Evolutionary conservation across 2,113 vertebrate genomes (phyloP), one percentile per base, ranked within the genome.

Genomic region (Butorides virescens): DNA sequence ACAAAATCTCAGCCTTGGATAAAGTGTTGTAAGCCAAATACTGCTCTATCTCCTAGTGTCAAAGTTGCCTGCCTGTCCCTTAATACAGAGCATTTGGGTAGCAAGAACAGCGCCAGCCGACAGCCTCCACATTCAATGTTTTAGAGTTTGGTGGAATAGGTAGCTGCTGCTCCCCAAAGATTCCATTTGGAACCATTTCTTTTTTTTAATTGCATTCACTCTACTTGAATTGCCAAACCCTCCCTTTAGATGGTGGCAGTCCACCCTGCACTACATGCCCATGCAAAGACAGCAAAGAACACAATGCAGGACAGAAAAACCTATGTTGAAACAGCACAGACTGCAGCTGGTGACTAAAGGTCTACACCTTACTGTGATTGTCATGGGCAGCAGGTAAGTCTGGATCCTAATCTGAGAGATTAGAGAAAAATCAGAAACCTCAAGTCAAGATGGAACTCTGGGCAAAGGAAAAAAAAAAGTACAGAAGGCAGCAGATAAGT

Each of bases 61-160:
- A 59, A 70, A 91, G 59, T 15, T 55, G 44, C 21, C 86, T 80
- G 72, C 21, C 52, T 55, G 12, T 36, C 84, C 59, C 42, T 84
- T 55, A 61, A 61, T 15, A 61, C 19, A 58, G 11, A 84, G 22
- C 25, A 47, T 47, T 39, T 59, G 55, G 23, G 29, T 39, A 87
- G 55, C 52, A 81, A 84, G 29, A 86, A 93, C 16, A 86, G 42
- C 37, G 59, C 17, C 8, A 63, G 29, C 19, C 47, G 73, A 73
- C 34, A 87, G 36, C 32, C n/a, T 44, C 18, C 26, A 36, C 0
- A 0, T 26, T 78, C 32, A 50, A 1, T 0, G 1, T 30, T 67
- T 47, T 27, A 44, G 27, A 39, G 26, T 47, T 53, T n/a, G 42
- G 71, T 50, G 32, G 34, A 86, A 32, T 6, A 89, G 21, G 49